Base-by-base conservation (phyloP, 1,140 invertebrate genomes). In the Subanguina moxae region DNA sequence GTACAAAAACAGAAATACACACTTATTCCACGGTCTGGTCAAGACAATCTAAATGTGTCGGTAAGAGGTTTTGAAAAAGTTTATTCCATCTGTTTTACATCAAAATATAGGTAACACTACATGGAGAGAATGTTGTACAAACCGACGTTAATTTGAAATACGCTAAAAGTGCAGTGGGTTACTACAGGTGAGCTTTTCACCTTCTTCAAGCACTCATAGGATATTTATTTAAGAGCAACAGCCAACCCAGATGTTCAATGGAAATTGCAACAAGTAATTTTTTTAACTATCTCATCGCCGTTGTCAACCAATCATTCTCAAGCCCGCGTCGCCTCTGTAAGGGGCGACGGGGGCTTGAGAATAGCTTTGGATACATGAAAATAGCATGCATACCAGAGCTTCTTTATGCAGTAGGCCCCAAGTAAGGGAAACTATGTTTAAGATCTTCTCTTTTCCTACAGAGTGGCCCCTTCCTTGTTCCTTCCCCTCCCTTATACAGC, bases 171-270 rank as follows among this genome's bases (percentile, higher is more conserved):
- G 30, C 70, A 9, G 42, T 48, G 11, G 70, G 70, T 19, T 64
- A 57, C 30, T 72, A 74, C 64, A 48, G 70, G 3, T 56, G 46
- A 32, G 73, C 61, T 45, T 71, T 70, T 52, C 23, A 15, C 3
- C 15, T 5, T 52, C 3, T 52, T 7, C 48, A n/a, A n/a, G n/a
- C n/a, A n/a, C 48, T 21, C 17, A 7, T 52, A 21, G 48, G 59
- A 72, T 32, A 43, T 72, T 17, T 74, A 27, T 72, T 57, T 72
- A 21, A 48, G 70, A 1, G 70, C 68, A 32, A 72, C 70, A 17
- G 70, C 70, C 7, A 52, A 57, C 15, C 70, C 70, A 56, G 71
- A 72, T 48, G 43, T 72, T 8, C 70, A 72, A 28, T 72, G 70
- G 70, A 72, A 72, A 56, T 38, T 72, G 32, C 70, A 73, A 73